Evolutionary conservation across 2,113 vertebrate species (phyloP), one percentile per base, ranked within the genome.

Genomic region (Vimba vimba): DNA sequence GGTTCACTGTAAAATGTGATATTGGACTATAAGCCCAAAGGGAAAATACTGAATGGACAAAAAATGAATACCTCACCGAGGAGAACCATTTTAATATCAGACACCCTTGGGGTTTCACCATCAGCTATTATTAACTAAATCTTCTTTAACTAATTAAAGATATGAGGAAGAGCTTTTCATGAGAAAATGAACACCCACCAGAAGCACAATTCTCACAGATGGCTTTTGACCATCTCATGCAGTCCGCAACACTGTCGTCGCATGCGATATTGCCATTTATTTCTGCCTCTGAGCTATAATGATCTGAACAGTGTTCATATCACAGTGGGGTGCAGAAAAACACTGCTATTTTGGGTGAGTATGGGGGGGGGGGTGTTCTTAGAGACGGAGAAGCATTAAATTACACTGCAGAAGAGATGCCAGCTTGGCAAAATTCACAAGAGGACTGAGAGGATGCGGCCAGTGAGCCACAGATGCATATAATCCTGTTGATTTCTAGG

Each of bases 41-140:
- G 83, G 73, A 73, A 88, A 73, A 74, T 83, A 57, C 19, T 73
- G 68, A 83, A 83, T 59, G 68, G 30, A 83, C 12, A 39, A 83
- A 83, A 73, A 88, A 83, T 68, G 73, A 86, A 79, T 86, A 74
- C 80, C 82, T 59, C 68, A 25, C 25, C 2, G 68, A 83, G 30
- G 21, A 83, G 50, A 83, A 9, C 82, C 50, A 59, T 83, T 83
- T 73, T 83, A 52, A 71, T 82, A 82, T 74, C 27, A 59, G 68
- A 27, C 68, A 43, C 82, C 82, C 68, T 25, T 43, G 66, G 68
- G 82, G 30, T 83, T 57, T 74, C 68, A 59, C 82, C 82, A 59
- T 83, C 82, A 83, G 21, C 66, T 83, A 83, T 82, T 82, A 82
- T 73, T 55, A 83, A 83, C 66, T 82, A 62, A 82, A 69, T 82